Evolutionary conservation across 2,888 invertebrate genomes (phyloP).

Genomic region (Nomada fucata): DNA sequence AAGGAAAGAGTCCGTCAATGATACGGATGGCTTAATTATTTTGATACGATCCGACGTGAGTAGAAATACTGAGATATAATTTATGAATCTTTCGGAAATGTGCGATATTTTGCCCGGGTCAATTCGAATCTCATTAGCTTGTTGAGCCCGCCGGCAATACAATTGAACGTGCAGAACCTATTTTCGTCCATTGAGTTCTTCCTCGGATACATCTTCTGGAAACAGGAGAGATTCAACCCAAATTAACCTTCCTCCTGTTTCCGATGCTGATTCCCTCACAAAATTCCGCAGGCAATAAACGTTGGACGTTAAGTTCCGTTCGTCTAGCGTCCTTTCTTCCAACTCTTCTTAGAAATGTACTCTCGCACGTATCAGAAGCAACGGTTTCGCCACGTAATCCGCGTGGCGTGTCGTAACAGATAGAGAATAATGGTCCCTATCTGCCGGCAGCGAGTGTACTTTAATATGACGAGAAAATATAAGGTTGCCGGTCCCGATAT

Average conservation of each 20-base stretch:
- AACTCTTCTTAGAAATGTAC: background rate
- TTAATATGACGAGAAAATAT: slow-evolving; percentile 77
- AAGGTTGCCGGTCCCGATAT: slow-evolving; percentile 69
- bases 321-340: background rate
- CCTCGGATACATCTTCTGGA: too few species aligned
- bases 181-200: too few species aligned
- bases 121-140: too few species aligned
- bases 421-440: slow-evolving; percentile 69
- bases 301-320: background rate
- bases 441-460: slow-evolving; percentile 67
- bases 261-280: too few species aligned
- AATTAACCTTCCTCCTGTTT: too few species aligned
- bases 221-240: too few species aligned
- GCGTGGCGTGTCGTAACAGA: slow-evolving; percentile 68
- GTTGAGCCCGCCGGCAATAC: too few species aligned
- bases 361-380: slow-evolving; percentile 36
- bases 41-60: background rate
- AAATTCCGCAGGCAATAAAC: background rate
- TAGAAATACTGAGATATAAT: background rate
- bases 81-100: too few species aligned
- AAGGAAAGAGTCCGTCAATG: slow-evolving; percentile 4
- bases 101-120: too few species aligned
- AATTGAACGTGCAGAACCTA: too few species aligned
- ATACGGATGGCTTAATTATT: slow-evolving; percentile 4
- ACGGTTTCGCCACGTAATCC: slow-evolving; percentile 60